Conservation (phyloP, 2,888 invertebrate genomes). For the Chrysomela aeneicollis region DNA sequence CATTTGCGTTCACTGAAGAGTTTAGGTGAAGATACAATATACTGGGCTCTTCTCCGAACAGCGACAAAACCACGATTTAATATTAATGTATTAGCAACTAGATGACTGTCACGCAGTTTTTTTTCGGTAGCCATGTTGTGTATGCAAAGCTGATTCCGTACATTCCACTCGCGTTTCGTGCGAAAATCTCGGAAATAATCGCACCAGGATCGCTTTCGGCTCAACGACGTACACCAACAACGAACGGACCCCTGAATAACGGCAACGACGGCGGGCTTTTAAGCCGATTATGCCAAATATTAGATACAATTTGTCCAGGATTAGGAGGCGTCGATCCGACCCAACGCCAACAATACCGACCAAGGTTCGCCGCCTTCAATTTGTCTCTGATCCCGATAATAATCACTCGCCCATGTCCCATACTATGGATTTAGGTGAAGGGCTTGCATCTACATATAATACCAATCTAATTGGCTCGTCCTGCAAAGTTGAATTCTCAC, state of each 20-base stretch:
- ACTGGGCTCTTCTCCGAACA: too few species aligned
- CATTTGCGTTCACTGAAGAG: too few species aligned
- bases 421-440: background rate
- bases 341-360: slow-evolving; percentile 36
- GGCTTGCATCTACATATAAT: slow-evolving; percentile 1
- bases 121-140: background rate
- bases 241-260: slow-evolving; percentile 30
- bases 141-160: background rate
- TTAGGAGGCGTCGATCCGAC: slow-evolving; percentile 50
- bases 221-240: slow-evolving; percentile 33
- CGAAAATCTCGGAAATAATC: background rate
- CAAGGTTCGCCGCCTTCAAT: slow-evolving; percentile 48
- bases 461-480: background rate
- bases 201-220: background rate
- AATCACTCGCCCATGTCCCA: slow-evolving; percentile 49
- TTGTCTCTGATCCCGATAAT: slow-evolving; percentile 57
- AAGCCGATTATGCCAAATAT: slow-evolving; percentile 60
- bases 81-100: too few species aligned
- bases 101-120: too few species aligned
- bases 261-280: slow-evolving; percentile 43
- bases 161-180: background rate
- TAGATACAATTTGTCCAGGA: slow-evolving; percentile 60
- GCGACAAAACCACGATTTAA: too few species aligned
- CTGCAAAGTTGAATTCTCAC: too few species aligned
- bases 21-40: too few species aligned